Base-by-base conservation (phyloP, 2,888 invertebrate species). In the Andrena hattorfiana region DNA sequence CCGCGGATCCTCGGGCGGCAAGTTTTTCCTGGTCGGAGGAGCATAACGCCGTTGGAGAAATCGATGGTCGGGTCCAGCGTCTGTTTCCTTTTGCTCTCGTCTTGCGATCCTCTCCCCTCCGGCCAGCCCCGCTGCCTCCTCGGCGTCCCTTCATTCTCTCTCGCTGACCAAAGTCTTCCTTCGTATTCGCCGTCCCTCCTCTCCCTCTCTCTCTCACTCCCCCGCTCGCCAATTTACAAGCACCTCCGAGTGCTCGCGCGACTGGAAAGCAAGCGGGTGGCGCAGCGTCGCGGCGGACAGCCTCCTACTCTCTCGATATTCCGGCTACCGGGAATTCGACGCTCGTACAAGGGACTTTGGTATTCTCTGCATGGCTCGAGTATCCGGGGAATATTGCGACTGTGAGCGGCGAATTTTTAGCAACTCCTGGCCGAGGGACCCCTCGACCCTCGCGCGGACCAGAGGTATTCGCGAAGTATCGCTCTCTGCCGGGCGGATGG, bases 11-110 rank as follows among this genome's bases (percentile, higher is more conserved):
- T 68, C 35, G 81, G 63, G 77, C 78, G 68, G 74, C 79, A 81
- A 87, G 83, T 83, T 86, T 85, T 88, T 86, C 88, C 85, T 68
- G 82, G 73, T 80, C 83, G 85, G 79, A 79, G 82, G 78, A 87
- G 85, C 87, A 87, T 89, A 89, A 89, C 89, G 83, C 89, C 87
- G 87, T 81, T 84, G 83, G 85, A 90, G 90, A 90, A 90, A 90
- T 90, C 90, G 89, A 90, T 90, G 89, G 83, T 83, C 84, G 77
- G 72, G 64, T 59, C 59, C 60, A 30, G 8, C 48, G 48, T 49
- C 48, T 66, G 48, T 81, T 72, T 85, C 85, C 72, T 68, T 82
- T 79, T 82, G 76, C 83, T 74, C 76, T 76, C 79, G 63, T 60
- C 77, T 54, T 63, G 30, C 20, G 51, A 62, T 51, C 71, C 72